Evolutionary conservation across 2,888 invertebrate species (phyloP).

Genomic region (Sericinus montela): DNA sequence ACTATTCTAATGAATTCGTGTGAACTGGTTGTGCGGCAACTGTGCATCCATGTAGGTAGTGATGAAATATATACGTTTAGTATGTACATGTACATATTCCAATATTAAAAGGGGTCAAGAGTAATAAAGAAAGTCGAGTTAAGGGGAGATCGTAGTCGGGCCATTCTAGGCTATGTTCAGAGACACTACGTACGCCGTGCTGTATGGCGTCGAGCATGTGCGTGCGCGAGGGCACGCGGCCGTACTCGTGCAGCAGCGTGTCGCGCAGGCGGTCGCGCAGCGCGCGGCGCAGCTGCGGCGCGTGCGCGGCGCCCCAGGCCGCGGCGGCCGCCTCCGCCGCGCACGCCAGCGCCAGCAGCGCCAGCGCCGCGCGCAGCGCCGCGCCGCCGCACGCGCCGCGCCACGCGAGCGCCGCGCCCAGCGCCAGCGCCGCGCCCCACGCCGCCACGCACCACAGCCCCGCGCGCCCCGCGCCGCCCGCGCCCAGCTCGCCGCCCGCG

Average conservation of each 20-base stretch:
- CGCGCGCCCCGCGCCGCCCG: slow-evolving; percentile 55
- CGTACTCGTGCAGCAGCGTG: slow-evolving; percentile 54
- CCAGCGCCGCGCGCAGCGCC: slow-evolving; percentile 56
- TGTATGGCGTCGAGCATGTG: slow-evolving; percentile 60
- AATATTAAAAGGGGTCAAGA: too few species aligned
- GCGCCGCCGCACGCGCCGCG: slow-evolving; percentile 29
- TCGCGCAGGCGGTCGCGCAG: slow-evolving; percentile 40
- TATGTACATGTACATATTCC: too few species aligned
- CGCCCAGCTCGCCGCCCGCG: too few species aligned
- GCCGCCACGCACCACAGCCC: slow-evolving; percentile 33
- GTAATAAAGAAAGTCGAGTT: too few species aligned
- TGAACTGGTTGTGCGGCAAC: too few species aligned
- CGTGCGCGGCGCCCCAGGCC: slow-evolving; percentile 67
- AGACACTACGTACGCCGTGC: slow-evolving; percentile 38
- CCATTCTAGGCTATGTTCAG: too few species aligned
- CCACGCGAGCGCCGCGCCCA: slow-evolving; percentile 48
- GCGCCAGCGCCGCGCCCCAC: slow-evolving; percentile 52
- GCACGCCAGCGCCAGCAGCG: slow-evolving; percentile 55
- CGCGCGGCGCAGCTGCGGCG: slow-evolving; percentile 49
- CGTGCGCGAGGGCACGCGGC: slow-evolving; percentile 47
- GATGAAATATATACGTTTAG: too few species aligned
- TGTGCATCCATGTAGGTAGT: too few species aligned
- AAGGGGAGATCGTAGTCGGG: too few species aligned
- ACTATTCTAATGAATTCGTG: too few species aligned
- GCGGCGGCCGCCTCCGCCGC: slow-evolving; percentile 61